Percentiles rank a stretch among this genome's conserved stretches.
phyloP scores from a whole-genome alignment of 2,888 invertebrate genomes.

The Tetheella fluctuosa region DNA sequence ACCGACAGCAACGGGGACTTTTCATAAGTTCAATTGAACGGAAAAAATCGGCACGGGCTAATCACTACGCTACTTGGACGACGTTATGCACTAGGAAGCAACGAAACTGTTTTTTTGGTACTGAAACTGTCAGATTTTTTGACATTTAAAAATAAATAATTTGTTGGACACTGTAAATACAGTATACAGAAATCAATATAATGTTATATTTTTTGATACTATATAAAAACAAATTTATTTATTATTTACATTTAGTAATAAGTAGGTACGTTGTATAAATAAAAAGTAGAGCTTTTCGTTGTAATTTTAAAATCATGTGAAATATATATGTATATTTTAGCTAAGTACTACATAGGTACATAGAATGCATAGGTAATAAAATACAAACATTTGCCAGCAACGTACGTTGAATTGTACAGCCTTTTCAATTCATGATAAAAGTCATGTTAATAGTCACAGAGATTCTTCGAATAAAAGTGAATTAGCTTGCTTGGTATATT shows the following conservation, averaged over 20 bases:
- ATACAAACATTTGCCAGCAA: constrained; percentile 24
- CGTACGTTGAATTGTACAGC: constrained; percentile 21
- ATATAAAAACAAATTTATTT: no score
- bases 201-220: no score
- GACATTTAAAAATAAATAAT: no score
- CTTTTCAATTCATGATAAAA: constrained; percentile 22
- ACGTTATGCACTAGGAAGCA: constrained; percentile 38
- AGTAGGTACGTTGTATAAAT: no score
- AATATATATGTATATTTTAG: no score
- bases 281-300: not conserved
- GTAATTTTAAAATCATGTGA: no score
- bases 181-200: no score
- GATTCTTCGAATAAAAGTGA: constrained; percentile 17
- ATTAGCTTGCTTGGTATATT: constrained; percentile 9
- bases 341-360: not conserved
- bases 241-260: no score
- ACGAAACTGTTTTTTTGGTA: constrained; percentile 18
- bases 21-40: constrained; percentile 81
- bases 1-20: constrained; percentile 49
- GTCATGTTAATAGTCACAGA: constrained; percentile 17
- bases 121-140: no score
- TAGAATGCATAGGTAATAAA: constrained; percentile 18
- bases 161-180: no score
- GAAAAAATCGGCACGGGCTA: constrained; percentile 75
- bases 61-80: constrained; percentile 65